Conservation (phyloP, 2,888 invertebrate species). For the Philopedon plagiatum region DNA sequence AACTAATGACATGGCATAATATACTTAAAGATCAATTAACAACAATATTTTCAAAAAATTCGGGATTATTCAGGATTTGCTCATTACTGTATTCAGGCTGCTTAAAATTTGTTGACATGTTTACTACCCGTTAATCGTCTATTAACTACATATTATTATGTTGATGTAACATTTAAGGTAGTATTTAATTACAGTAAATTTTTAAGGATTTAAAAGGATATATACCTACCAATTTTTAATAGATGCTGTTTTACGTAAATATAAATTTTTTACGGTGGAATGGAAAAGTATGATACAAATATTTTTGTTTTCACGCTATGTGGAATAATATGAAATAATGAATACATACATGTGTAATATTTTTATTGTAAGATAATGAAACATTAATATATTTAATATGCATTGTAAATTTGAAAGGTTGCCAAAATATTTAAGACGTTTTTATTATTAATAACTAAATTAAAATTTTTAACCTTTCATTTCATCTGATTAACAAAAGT, state of each 20-base stretch:
- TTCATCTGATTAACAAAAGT: too few relatives aligned
- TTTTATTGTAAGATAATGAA: background rate
- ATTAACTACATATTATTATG: constrained; percentile 10
- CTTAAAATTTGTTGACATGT: background rate
- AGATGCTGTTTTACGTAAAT: background rate
- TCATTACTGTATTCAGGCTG: background rate
- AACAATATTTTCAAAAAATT: background rate
- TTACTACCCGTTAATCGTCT: background rate
- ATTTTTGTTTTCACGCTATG: background rate
- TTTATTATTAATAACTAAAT: too few relatives aligned
- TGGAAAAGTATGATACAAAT: background rate
- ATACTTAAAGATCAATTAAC: background rate
- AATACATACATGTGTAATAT: background rate
- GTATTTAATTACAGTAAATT: constrained; percentile 10
- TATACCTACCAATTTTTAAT: constrained; percentile 2
- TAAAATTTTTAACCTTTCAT: too few relatives aligned
- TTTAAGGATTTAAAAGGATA: constrained; percentile 10
- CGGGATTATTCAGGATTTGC: constrained; percentile 1
- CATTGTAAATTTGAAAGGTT: too few relatives aligned
- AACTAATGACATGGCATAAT: background rate
- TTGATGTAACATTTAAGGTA: constrained; percentile 10
- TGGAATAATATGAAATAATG: background rate
- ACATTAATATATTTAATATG: too few relatives aligned
- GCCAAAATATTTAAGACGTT: too few relatives aligned
- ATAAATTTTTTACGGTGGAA: background rate